Percentiles rank a stretch among this genome's conserved stretches.
phyloP scores from a whole-genome alignment of 1,140 invertebrate species.

The Grapholita molesta region DNA sequence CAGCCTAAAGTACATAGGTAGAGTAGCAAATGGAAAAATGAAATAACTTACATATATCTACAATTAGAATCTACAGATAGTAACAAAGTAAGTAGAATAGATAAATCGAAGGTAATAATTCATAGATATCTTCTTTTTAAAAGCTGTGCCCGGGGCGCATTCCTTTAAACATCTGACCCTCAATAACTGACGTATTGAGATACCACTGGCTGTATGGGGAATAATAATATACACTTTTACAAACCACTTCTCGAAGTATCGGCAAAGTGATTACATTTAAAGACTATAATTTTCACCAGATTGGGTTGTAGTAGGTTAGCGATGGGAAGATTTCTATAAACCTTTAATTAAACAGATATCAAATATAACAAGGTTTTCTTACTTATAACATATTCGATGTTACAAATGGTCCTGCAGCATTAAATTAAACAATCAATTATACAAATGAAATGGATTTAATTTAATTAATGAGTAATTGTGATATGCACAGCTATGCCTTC shows the following conservation, averaged over 20 bases:
- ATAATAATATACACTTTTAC: constrained; percentile 29
- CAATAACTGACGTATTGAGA: constrained; percentile 41
- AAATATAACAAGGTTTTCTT: neutral
- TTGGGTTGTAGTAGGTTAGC: neutral
- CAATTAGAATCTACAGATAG: neutral
- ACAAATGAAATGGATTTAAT: no score
- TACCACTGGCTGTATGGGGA: constrained; percentile 25
- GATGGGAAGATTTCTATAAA: neutral
- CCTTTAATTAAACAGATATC: neutral
- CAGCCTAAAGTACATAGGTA: neutral
- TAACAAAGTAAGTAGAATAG: neutral
- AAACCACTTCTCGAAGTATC: neutral
- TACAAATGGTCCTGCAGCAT: no score
- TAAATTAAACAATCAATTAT: no score
- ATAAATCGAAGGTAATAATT: constrained; percentile 12
- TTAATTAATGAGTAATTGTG: no score
- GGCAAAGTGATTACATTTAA: constrained; percentile 9
- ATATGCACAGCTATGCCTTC: no score
- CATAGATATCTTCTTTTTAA: constrained; percentile 14
- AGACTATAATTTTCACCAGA: constrained; percentile 6
- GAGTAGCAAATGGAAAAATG: neutral
- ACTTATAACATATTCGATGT: no score
- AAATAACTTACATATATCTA: neutral
- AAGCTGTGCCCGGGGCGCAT: constrained; percentile 26
- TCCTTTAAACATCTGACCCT: constrained; percentile 27